Base-by-base conservation (phyloP, 2,797 vertebrate genomes). In the Galagoides demidoff region DNA sequence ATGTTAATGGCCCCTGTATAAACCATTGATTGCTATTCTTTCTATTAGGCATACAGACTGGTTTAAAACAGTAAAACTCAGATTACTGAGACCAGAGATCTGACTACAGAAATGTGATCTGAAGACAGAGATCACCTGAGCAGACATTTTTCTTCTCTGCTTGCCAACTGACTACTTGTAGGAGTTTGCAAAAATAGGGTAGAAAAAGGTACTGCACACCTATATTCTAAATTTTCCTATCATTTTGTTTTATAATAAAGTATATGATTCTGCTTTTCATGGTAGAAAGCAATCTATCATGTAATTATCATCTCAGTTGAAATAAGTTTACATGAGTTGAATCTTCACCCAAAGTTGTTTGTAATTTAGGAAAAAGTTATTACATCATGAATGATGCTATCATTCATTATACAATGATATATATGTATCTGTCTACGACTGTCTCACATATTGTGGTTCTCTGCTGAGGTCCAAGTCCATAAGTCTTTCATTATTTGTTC, bases 1-100 rank as follows among this genome's bases (percentile, higher is more conserved):
- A 14, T 34, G 22, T 43, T 45, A 76, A n/a, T 9, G 0, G 1
- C 1, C 0, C 11, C 14, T 14, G 1, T 16, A n/a, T 16, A 73
- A 43, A 2, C 23, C 16, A 27, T 7, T 16, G 2, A 59, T 31
- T 23, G 25, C n/a, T 17, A 22, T 31, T 66, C 22, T 6, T 63
- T 85, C 37, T 85, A 1, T 55, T 16, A 14, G 27, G 64, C 29
- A 88, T 55, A 59, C 1, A 4, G 14, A 17, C 17, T 13, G 10
- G 39, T 77, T 90, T 88, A 68, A 92, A 77, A 82, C 2, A 49
- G 16, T 22, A 55, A 59, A 49, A 55, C 3, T 61, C 71, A 73
- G 7, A 73, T 45, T 16, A 34, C 52, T 34, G 76, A 8, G 22
- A 16, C 34, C 64, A 68, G 64, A 68, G 17, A 34, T 68, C n/a